phyloP scores from a whole-genome alignment of 2,797 vertebrate genomes.

The Girardinus metallicus region DNA sequence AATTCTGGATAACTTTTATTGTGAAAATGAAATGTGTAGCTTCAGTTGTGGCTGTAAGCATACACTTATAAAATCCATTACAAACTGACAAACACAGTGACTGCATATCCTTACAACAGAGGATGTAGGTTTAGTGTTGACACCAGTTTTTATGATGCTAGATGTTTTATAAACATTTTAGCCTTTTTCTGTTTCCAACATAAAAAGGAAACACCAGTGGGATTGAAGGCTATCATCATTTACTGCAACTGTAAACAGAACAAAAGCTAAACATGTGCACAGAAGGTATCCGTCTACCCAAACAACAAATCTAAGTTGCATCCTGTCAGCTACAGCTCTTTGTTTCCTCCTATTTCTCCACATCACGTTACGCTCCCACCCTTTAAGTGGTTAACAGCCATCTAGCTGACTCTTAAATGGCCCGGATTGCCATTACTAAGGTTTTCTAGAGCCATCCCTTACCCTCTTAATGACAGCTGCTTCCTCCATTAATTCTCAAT shows the following conservation, averaged over 20 bases:
- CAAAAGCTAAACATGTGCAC: slow-evolving; percentile 4
- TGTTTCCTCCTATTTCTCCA: slow-evolving; percentile 30
- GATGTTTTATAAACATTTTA: neutral
- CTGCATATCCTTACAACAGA: neutral
- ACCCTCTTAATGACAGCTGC: slow-evolving; percentile 74
- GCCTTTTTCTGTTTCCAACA: neutral
- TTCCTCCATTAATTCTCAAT: slow-evolving; percentile 80
- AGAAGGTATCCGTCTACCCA: neutral
- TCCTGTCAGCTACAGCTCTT: slow-evolving; percentile 22
- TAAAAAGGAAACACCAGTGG: neutral
- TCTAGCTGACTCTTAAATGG: slow-evolving; percentile 70
- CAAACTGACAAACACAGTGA: neutral
- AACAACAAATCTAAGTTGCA: slow-evolving; percentile 13
- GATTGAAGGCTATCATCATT: neutral
- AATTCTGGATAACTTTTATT: neutral
- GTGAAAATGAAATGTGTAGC: neutral
- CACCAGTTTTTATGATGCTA: neutral
- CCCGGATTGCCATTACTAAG: slow-evolving; percentile 70
- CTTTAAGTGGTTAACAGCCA: slow-evolving; percentile 71
- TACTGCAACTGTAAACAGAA: slow-evolving; percentile 3
- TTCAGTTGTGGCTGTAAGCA: neutral
- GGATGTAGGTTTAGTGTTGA: neutral
- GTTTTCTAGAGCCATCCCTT: slow-evolving; percentile 68
- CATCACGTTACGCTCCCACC: slow-evolving; percentile 36
- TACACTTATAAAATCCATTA: neutral